These are phyloP conservation scores for Psittacus erithacus DNA, from an alignment of 2,113 vertebrate genomes.

Conservation along the genomic window DNA sequence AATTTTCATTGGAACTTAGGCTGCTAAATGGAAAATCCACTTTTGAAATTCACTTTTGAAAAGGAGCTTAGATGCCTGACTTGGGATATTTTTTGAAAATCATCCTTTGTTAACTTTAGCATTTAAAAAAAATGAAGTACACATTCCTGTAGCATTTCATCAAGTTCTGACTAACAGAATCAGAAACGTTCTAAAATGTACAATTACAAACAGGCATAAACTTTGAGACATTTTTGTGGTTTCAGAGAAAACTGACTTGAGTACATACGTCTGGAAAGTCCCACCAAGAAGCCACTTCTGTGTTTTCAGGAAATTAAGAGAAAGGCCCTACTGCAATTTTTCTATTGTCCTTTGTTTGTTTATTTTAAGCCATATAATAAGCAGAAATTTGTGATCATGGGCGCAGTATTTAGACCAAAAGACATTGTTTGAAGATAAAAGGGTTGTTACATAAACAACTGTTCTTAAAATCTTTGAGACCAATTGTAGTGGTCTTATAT, in stretches of 20 bases:
- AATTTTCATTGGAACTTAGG: background rate
- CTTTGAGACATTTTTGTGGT: constrained; percentile 62
- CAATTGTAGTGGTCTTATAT: background rate
- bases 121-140: background rate
- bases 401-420: background rate
- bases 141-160: constrained; percentile 40
- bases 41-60: background rate
- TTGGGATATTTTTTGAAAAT: background rate
- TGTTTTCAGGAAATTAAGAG: constrained; percentile 60
- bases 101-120: constrained; percentile 9
- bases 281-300: constrained; percentile 60
- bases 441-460: background rate
- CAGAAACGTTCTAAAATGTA: constrained; percentile 43
- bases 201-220: constrained; percentile 56
- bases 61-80: background rate
- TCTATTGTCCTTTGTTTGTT: constrained; percentile 22
- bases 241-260: constrained; percentile 60
- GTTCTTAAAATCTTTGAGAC: background rate
- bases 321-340: constrained; percentile 15
- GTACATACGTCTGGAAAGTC: constrained; percentile 53
- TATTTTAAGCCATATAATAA: constrained; percentile 34
- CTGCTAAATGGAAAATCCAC: background rate
- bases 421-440: constrained; percentile 4
- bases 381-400: constrained; percentile 5
- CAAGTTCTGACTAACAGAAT: constrained; percentile 49